Conservation (phyloP, 2,888 invertebrate species). For the Chydorus sphaericus region DNA sequence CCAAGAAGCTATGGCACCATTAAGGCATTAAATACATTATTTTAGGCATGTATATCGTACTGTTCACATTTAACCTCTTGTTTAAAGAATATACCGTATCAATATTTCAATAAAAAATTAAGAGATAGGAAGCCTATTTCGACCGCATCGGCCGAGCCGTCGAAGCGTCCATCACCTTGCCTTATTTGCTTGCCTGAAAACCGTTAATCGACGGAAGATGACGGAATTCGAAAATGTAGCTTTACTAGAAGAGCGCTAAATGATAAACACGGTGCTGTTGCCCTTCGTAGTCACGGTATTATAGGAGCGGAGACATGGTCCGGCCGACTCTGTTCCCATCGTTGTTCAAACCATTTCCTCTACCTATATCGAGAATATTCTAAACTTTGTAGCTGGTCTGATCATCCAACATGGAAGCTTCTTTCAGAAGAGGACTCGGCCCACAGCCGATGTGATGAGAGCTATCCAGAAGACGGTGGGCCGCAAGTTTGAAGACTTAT, state of each 20-base stretch:
- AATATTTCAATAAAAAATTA: no score
- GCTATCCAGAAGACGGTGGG: constrained; percentile 63
- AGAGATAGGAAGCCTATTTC: no score
- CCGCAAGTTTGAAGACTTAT: constrained; percentile 60
- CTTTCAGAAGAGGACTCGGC: constrained; percentile 34
- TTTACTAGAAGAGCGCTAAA: constrained; percentile 67
- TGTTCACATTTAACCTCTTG: no score
- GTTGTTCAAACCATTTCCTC: constrained; percentile 52
- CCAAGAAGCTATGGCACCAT: no score
- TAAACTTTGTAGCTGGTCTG: constrained; percentile 58
- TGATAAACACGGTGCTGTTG: constrained; percentile 52
- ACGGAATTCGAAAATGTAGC: constrained; percentile 87
- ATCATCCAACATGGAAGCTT: constrained; percentile 44
- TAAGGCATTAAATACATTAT: no score
- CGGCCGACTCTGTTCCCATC: constrained; percentile 57
- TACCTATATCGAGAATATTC: constrained; percentile 72
- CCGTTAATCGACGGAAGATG: constrained; percentile 71
- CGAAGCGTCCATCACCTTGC: no score
- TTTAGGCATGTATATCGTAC: no score
- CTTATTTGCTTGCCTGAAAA: no score
- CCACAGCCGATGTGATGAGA: constrained; percentile 47
- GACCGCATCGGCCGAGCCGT: no score
- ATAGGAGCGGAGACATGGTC: constrained; percentile 75
- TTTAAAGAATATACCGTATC: no score
- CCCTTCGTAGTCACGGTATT: constrained; percentile 73